Evolutionary conservation across 30 jellyfish, hydroid and myxozoan species (phyloP).

Genomic region (Nemopilema nomurai): DNA sequence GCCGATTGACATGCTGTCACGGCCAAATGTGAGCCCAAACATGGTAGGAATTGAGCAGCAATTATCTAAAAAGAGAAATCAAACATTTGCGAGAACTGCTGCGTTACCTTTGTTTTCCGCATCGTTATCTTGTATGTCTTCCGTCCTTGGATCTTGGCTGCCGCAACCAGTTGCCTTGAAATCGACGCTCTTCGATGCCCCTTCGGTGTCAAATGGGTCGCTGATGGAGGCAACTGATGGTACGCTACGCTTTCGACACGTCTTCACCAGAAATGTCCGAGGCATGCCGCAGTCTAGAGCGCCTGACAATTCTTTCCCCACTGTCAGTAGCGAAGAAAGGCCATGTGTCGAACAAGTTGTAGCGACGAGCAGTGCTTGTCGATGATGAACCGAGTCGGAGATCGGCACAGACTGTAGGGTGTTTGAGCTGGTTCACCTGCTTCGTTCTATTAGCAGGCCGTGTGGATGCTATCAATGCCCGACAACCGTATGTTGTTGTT

Average conservation of each 20-base stretch:
- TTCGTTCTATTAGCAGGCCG: constrained; percentile 14
- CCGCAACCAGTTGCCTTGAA: not conserved
- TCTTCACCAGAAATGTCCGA: constrained; percentile 57
- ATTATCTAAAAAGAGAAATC: too few relatives aligned
- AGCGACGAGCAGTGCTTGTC: too few relatives aligned
- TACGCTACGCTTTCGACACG: constrained; percentile 39
- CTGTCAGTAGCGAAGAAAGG: not conserved
- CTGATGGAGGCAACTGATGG: not conserved
- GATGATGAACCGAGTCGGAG: too few relatives aligned
- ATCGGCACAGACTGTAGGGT: not conserved
- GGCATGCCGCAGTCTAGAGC: constrained; percentile 32
- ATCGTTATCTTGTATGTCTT: not conserved
- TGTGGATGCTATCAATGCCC: not conserved
- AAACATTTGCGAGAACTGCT: not conserved
- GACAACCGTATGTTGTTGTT: constrained; percentile 29
- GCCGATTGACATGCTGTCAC: too few relatives aligned
- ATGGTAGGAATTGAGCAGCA: too few relatives aligned
- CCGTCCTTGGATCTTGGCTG: not conserved
- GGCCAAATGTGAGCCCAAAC: too few relatives aligned
- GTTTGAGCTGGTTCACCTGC: not conserved
- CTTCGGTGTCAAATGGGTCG: not conserved
- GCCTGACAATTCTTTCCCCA: not conserved
- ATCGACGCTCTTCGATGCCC: not conserved
- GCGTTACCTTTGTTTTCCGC: not conserved
- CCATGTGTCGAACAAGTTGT: not conserved